Percentiles rank a stretch among this genome's conserved stretches.
Conservation (phyloP, 2,113 vertebrate species). For the Aspidoscelis tigris region DNA sequence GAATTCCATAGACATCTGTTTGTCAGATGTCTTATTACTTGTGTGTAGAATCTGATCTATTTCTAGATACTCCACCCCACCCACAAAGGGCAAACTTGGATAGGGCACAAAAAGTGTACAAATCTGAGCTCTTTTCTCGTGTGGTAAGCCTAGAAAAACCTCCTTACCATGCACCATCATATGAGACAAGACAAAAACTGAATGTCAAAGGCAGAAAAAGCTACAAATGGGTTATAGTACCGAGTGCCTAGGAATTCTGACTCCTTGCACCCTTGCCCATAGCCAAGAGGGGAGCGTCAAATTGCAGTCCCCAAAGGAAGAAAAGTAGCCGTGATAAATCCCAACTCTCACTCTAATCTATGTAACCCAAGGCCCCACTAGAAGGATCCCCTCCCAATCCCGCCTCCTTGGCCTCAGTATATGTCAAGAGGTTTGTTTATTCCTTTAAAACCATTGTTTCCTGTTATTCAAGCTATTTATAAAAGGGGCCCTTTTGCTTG, state of each 20-base stretch:
- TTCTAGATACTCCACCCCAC: too few species aligned
- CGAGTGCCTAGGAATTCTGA: background rate
- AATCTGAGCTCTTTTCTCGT: too few species aligned
- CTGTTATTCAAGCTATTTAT: constrained; percentile 61
- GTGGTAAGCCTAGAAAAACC: too few species aligned
- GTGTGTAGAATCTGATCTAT: too few species aligned
- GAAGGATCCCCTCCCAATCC: background rate
- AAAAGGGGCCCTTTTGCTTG: constrained; percentile 6
- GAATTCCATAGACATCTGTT: too few species aligned
- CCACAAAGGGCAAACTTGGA: too few species aligned
- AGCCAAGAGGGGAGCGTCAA: background rate
- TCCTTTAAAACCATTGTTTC: constrained; percentile 40
- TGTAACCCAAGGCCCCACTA: background rate
- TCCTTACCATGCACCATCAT: background rate
- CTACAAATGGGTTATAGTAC: background rate
- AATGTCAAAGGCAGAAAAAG: background rate
- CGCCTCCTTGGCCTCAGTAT: constrained; percentile 43
- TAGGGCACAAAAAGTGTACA: too few species aligned
- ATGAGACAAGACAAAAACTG: background rate
- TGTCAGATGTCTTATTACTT: too few species aligned
- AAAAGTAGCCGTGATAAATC: background rate
- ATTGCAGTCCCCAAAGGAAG: background rate
- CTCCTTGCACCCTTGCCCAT: background rate
- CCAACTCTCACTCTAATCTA: background rate
- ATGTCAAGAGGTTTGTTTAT: constrained; percentile 64